These are phyloP conservation scores for Amphimedon queenslandica DNA, from an alignment of 37 sponge, comb jelly and placozoan genomes.

Conservation along the genomic window DNA sequence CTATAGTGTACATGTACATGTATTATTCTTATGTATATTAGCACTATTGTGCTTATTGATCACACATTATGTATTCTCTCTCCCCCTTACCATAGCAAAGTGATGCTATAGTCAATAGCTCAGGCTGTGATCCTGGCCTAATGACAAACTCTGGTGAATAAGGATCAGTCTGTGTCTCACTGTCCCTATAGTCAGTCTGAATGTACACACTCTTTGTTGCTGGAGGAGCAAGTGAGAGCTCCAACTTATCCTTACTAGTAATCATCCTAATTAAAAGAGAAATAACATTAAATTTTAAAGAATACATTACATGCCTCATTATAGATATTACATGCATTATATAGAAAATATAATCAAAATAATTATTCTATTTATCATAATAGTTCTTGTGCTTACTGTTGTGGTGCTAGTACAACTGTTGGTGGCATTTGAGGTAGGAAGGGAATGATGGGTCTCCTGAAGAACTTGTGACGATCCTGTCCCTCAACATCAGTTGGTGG, in stretches of 20 bases:
- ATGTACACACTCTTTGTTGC: slow-evolving; percentile 45
- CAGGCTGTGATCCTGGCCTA: slow-evolving; percentile 85
- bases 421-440: slow-evolving; percentile 93
- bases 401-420: slow-evolving; percentile 75
- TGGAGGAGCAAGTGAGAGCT: slow-evolving; percentile 8
- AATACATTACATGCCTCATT: no score
- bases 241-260: background rate
- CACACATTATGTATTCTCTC: slow-evolving; percentile 8
- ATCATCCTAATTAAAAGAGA: no score
- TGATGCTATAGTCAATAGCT: slow-evolving; percentile 85
- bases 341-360: no score
- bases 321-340: no score
- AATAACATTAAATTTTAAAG: no score
- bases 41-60: background rate
- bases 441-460: slow-evolving; percentile 89
- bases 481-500: slow-evolving; percentile 63
- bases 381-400: background rate
- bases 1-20: background rate
- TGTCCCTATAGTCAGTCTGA: slow-evolving; percentile 89
- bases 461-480: slow-evolving; percentile 76
- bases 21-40: slow-evolving; percentile 5
- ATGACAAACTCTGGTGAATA: slow-evolving; percentile 87
- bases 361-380: background rate
- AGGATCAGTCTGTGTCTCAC: slow-evolving; percentile 95
- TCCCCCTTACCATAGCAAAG: slow-evolving; percentile 81